Conservation (phyloP, 2,113 vertebrate species). For the Ophiodon elongatus region DNA sequence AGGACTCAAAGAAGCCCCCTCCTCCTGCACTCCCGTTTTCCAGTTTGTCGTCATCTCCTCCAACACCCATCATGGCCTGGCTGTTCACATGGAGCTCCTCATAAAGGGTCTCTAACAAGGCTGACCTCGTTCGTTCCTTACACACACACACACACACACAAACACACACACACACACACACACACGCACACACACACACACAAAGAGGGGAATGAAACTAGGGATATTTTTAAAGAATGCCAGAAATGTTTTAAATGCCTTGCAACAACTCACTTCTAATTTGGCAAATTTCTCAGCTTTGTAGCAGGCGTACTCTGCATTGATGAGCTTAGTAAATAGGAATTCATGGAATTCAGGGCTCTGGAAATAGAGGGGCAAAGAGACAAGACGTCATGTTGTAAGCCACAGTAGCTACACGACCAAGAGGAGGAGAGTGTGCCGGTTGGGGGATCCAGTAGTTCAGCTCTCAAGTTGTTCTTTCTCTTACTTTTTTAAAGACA, state of each 20-base stretch:
- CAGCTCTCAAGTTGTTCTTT: neutral
- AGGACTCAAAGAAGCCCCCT: conserved; percentile 96
- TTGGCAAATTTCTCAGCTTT: conserved; percentile 97
- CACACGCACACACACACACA: neutral
- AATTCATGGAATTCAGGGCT: conserved; percentile 96
- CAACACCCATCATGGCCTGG: conserved; percentile 95
- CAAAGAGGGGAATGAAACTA: neutral
- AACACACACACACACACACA: neutral
- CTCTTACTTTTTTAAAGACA: conserved; percentile 91
- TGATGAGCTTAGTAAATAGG: conserved; percentile 96
- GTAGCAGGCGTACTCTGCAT: conserved; percentile 96
- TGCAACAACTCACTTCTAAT: conserved; percentile 87
- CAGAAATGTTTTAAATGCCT: neutral
- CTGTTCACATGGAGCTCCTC: conserved; percentile 94
- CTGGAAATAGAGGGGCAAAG: conserved; percentile 72
- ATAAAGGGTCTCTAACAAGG: conserved; percentile 93
- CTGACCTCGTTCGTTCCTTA: conserved; percentile 92
- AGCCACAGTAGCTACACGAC: neutral
- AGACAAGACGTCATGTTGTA: neutral
- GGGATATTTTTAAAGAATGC: neutral
- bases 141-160: conserved; percentile 2
- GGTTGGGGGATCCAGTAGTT: too few species aligned
- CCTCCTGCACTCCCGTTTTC: conserved; percentile 91
- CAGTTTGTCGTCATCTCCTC: conserved; percentile 91
- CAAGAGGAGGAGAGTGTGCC: neutral